Base-by-base conservation (phyloP, 30 jellyfish, hydroid and myxozoan genomes). In the Pelagia noctiluca region DNA sequence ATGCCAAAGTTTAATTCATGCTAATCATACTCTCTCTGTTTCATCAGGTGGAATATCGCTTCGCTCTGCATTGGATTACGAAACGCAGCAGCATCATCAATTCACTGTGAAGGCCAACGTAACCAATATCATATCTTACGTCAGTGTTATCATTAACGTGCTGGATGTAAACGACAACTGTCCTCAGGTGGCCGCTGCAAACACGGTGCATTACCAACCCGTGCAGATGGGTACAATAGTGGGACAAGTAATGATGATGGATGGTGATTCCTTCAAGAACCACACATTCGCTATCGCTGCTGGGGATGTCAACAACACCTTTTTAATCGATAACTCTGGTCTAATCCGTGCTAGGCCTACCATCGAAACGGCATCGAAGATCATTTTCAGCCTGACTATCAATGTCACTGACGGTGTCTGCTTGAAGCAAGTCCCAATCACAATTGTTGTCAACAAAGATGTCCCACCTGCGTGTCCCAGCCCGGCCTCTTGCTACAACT, bases 311-410 rank as follows among this genome's bases (percentile, higher is more conserved):
- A 73, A 64, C 23, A 75, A 86, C 22, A 88, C 54, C 75, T 93
- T 93, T 78, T 76, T 71, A 49, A 87, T 93, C 49, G 88, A 83
- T 64, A 47, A 53, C 83, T 25, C 52, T n/a, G 98, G 98, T 30
- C 24, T 71, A 5, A 79, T 93, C 63, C 89, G 89, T 10, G 95
- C 89, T n/a, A 60, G 76, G 30, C 82, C 88, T 60, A 50, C 33
- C 1, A 73, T 93, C 8, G 74, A 85, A 0, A 3, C 85, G 2
- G 33, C 89, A 0, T 37, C 30, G 12, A 77, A 22, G 29, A 62
- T 62, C n/a, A 66, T 54, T 5, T 93, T 25, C 68, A 26, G 22
- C 52, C 75, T 93, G 61, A 69, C 48, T 2, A 61, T 93, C 29
- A 38, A 53, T 0, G 94, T 82, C 0, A 67, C 49, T 68, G 98